A percentile compares a stretch with the other conserved stretches of the same genome.
phyloP scores from a whole-genome alignment of 2,113 vertebrate genomes.

The Dasyornis broadbenti region DNA sequence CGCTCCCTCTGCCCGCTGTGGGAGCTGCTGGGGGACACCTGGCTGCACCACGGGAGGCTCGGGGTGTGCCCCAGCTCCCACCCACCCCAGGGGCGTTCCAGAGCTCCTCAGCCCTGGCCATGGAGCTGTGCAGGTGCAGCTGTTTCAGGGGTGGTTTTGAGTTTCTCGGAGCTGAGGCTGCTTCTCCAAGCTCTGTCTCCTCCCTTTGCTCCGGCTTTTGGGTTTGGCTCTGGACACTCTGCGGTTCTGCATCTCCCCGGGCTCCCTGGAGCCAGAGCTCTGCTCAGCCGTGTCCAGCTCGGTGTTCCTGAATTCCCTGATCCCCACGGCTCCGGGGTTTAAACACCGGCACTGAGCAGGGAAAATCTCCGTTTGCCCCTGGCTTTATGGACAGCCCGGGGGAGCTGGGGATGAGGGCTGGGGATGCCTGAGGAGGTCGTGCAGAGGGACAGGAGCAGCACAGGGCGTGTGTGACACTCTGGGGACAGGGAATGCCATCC shows the following conservation, averaged over 20 bases:
- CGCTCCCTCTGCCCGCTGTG: rapidly evolving
- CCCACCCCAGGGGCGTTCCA: background rate
- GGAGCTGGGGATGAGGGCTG: background rate
- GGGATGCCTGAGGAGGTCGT: background rate
- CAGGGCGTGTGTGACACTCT: rapidly evolving
- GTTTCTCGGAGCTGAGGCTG: background rate
- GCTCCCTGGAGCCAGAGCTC: background rate
- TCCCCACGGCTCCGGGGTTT: background rate
- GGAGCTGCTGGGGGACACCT: background rate
- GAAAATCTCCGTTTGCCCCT: background rate
- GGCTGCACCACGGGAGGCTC: rapidly evolving
- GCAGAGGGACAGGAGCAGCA: background rate
- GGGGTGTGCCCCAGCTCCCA: background rate
- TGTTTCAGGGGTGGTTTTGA: background rate
- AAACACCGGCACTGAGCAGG: background rate
- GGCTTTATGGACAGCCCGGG: background rate
- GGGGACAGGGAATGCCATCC: background rate
- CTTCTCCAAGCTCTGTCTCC: background rate
- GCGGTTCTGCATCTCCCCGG: background rate
- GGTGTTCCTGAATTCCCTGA: background rate
- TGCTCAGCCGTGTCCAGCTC: background rate
- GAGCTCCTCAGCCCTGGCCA: background rate
- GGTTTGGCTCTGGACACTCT: background rate
- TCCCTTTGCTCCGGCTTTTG: background rate
- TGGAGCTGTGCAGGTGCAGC: background rate